Conservation (phyloP, 2,888 invertebrate genomes). For the Opisthograptis luteolata region DNA sequence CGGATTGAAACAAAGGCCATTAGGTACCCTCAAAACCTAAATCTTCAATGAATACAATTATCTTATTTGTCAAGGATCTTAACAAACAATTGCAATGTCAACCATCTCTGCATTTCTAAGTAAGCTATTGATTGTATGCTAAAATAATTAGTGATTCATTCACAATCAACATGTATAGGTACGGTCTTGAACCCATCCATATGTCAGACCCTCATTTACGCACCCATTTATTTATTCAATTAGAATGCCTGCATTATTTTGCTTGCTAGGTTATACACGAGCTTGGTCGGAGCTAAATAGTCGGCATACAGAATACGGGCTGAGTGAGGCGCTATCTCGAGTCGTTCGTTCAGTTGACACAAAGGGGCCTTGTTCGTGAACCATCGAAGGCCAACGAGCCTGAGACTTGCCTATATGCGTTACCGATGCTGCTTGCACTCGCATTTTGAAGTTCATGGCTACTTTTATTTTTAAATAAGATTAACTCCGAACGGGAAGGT, state of each 20-base stretch:
- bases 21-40: neutral
- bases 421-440: conserved; percentile 62
- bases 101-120: conserved; percentile 28
- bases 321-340: conserved; percentile 37
- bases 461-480: conserved; percentile 75
- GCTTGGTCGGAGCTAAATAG: conserved; percentile 21
- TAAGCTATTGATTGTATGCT: conserved; percentile 30
- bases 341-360: conserved; percentile 52
- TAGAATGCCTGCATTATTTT: conserved; percentile 25
- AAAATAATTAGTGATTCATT: conserved; percentile 33
- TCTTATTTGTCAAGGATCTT: conserved; percentile 21
- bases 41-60: neutral
- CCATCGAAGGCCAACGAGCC: conserved; percentile 75
- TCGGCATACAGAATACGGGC: conserved; percentile 30
- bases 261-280: conserved; percentile 15
- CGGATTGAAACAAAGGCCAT: conserved; percentile 6
- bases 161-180: conserved; percentile 20
- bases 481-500: conserved; percentile 72
- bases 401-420: conserved; percentile 67
- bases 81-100: conserved; percentile 32
- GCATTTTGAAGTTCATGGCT: conserved; percentile 76
- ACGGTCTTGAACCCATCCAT: conserved; percentile 33
- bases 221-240: conserved; percentile 27
- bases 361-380: conserved; percentile 81
- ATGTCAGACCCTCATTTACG: conserved; percentile 24